Percentiles rank a stretch among this genome's conserved stretches.
Evolutionary conservation across 2,113 vertebrate genomes (phyloP).

Genomic region (Micromys minutus): DNA sequence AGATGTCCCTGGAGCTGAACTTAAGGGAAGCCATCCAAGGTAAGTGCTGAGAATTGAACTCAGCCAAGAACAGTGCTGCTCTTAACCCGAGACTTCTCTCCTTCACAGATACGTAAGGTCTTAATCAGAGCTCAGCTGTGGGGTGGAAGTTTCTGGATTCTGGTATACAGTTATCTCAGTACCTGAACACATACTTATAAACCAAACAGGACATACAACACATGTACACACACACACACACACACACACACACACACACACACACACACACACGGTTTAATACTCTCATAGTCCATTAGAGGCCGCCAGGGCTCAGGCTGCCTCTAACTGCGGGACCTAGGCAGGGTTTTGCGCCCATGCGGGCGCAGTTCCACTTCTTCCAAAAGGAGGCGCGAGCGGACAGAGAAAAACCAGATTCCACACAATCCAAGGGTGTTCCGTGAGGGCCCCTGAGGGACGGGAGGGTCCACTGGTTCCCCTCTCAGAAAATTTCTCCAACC

Average conservation of each 20-base stretch:
- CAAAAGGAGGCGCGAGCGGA: slow-evolving; percentile 28
- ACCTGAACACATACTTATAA: not conserved
- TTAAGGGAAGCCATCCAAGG: not conserved
- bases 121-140: not conserved
- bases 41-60: not conserved
- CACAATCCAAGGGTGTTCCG: no score
- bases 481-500: not conserved
- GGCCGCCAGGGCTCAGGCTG: not conserved
- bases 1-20: not conserved
- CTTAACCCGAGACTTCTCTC: not conserved
- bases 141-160: not conserved
- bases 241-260: not conserved
- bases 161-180: not conserved
- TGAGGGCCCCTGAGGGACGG: not conserved
- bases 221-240: not conserved
- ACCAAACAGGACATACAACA: not conserved
- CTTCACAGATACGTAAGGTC: not conserved
- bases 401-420: not conserved
- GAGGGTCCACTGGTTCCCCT: no score
- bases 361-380: not conserved
- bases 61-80: not conserved
- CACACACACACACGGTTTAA: not conserved
- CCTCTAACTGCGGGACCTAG: fast-evolving
- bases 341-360: not conserved
- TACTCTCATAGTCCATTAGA: not conserved